Base-by-base conservation (phyloP, 2,113 vertebrate species). In the Eulemur rufifrons region DNA sequence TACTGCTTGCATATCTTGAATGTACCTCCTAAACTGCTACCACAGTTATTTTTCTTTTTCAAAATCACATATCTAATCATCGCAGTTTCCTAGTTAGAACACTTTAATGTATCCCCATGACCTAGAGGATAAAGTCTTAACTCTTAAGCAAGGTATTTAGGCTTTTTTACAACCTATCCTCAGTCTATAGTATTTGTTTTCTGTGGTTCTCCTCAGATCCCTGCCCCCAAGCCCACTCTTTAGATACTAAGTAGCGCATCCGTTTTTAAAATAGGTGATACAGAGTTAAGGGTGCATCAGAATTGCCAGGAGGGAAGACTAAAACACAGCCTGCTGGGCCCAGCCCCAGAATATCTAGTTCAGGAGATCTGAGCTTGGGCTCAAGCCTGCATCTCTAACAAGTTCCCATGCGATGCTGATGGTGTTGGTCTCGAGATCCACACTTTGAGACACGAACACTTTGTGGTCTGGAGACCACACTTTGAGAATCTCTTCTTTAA, bases 61-160 rank as follows among this genome's bases (percentile, higher is more conserved):
- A 91, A 91, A 74, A 47, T 56, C 83, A 80, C 37, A 92, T 42
- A 71, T 83, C n/a, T 73, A 83, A 81, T 34, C 1, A 74, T 66
- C 6, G 34, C 39, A 66, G 1, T 15, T 84, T 82, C 9, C 63
- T 73, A 59, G 13, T 78, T 59, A 92, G 42, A 69, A 74, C 27
- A 86, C n/a, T 45, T 39, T 54, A 32, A 50, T 87, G 23, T 81
- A 34, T 78, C 15, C 39, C 45, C 7, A 59, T 12, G 17, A 73
- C 13, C 8, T 37, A n/a, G 10, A 96, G 23, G 21, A 73, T 66
- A 83, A 56, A 69, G 77, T 66, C n/a, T 84, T 80, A 63, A 66
- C 52, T 74, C 74, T 56, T 47, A 20, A 54, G 13, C 9, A 86
- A 71, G 32, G 45, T 52, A n/a, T 29, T 86, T 45, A 68, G n/a